A percentile compares a stretch with the other conserved stretches of the same genome.
These are phyloP conservation scores for Listronotus oregonensis DNA, from an alignment of 1,140 invertebrate species.

Conservation along the genomic window DNA sequence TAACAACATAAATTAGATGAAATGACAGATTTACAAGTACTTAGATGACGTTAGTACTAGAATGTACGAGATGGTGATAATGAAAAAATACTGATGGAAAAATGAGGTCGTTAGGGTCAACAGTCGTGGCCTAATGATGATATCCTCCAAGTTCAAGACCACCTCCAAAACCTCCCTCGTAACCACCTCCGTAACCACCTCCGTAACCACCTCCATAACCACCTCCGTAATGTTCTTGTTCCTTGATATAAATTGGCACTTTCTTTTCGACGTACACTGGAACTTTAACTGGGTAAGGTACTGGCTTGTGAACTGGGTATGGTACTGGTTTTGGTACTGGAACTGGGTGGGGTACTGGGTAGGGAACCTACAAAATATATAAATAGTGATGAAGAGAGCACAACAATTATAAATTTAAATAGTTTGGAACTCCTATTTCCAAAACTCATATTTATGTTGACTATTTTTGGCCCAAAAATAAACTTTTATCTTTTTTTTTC, in stretches of 20 bases:
- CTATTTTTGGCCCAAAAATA: no score
- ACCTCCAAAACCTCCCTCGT: slow-evolving; percentile 27
- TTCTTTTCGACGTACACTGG: slow-evolving; percentile 46
- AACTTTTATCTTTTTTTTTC: no score
- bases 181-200: slow-evolving; percentile 6
- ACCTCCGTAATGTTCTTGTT: slow-evolving; percentile 18
- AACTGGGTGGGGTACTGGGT: slow-evolving; percentile 51
- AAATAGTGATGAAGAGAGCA: no score
- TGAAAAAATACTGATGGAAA: slow-evolving; percentile 8
- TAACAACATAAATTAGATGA: slow-evolving; percentile 19
- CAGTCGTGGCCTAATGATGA: slow-evolving; percentile 10
- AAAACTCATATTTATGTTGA: no score
- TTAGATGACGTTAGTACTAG: neutral
- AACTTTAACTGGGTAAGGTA: slow-evolving; percentile 55
- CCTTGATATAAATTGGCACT: slow-evolving; percentile 45
- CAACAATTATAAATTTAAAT: no score
- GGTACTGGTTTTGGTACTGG: slow-evolving; percentile 52
- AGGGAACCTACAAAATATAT: slow-evolving; percentile 41
- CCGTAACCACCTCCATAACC: neutral
- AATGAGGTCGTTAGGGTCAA: neutral
- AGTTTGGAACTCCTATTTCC: no score
- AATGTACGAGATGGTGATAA: slow-evolving; percentile 21
- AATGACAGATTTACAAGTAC: neutral
- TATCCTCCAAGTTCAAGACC: slow-evolving; percentile 28
- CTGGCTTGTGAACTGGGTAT: slow-evolving; percentile 55